Evolutionary conservation across 2,888 invertebrate genomes (phyloP), one percentile per base, ranked within the genome.

Genomic region (Pomacea canaliculata): DNA sequence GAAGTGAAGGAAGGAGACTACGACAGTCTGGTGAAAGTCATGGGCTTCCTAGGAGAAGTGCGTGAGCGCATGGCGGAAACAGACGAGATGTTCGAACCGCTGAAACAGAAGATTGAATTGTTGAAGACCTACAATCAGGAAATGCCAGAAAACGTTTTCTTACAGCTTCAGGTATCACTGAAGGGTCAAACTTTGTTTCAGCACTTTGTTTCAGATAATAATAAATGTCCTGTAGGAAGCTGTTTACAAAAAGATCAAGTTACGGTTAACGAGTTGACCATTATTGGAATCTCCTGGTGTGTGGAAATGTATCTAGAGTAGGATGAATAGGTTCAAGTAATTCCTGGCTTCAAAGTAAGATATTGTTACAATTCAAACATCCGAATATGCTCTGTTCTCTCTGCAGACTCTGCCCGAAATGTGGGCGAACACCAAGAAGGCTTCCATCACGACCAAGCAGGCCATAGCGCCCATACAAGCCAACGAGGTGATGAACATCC

Each of bases 41-140:
- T 98, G 97, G 97, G 95, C 7, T 96, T 94, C 89, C 92, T 98
- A 51, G 94, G 97, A 93, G 94, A 96, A 85, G 97, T 98, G 0
- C 97, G 97, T 91, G 98, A 98, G 87, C 93, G 97, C 63, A 95
- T 96, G 82, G 92, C 93, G 4, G 94, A 94, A 19, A 97, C 97
- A 0, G 98, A 98, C 89, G 96, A 96, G 84, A 97, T 98, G 97
- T 98, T 98, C 90, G 96, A 95, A 78, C 98, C 98, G 0, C 92
- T 98, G 76, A 95, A 96, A 84, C 96, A 97, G 90, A 98, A 96
- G 10, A 96, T 98, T 83, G 96, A 97, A 86, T 92, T 98, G 16
- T 92, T 98, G 0, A 96, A 96, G 91, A 96, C 95, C 87, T 98
- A 97, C 89, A 97, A 97, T 85, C 96, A 97, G 93, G 98, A 98